phyloP scores from a whole-genome alignment of 2,113 vertebrate genomes.

The Climacteris rufus region DNA sequence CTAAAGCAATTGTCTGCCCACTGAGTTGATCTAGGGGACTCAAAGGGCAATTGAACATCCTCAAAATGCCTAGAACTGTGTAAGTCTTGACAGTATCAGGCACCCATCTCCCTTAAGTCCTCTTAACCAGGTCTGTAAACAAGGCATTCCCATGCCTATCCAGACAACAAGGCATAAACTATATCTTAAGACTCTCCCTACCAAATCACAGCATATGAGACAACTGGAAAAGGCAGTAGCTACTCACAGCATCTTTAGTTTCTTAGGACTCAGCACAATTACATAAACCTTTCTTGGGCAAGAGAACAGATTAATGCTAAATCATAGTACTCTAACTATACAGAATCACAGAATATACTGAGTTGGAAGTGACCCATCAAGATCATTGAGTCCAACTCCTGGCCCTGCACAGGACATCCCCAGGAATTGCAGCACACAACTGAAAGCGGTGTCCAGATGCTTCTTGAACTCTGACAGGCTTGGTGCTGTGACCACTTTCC shows the following conservation, averaged over 20 bases:
- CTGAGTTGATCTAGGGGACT: neutral
- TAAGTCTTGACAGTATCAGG: neutral
- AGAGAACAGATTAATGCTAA: neutral
- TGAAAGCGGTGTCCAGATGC: neutral
- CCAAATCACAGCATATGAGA: neutral
- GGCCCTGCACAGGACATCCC: neutral
- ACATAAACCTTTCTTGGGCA: neutral
- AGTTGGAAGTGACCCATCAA: neutral
- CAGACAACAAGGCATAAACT: neutral
- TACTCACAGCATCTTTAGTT: neutral
- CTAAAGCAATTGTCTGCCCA: neutral
- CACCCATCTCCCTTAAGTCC: neutral
- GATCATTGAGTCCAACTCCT: neutral
- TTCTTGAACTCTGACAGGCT: neutral
- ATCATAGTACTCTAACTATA: neutral
- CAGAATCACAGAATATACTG: neutral
- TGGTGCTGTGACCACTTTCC: neutral
- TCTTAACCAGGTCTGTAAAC: neutral
- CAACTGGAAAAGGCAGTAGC: neutral
- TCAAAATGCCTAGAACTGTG: neutral
- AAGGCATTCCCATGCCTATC: neutral
- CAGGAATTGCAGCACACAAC: neutral
- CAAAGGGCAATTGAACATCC: neutral
- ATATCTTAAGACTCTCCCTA: neutral
- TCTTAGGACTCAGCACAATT: neutral